Evolutionary conservation across 2,797 vertebrate genomes (phyloP).

Genomic region (Menidia menidia): DNA sequence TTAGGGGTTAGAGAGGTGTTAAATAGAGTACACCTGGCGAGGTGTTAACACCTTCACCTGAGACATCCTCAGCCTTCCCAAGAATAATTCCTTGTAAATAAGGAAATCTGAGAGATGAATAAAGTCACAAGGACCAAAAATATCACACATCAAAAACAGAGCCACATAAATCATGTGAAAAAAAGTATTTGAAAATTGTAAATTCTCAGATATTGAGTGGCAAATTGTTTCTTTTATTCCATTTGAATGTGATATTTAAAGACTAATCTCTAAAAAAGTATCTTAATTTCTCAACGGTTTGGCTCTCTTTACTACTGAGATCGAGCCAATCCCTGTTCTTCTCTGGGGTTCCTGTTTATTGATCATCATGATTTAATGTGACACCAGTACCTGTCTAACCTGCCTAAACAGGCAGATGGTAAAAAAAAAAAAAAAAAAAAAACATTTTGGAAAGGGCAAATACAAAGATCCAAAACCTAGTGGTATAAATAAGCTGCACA

Average conservation of each 20-base stretch:
- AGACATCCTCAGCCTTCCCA: slow-evolving; percentile 45
- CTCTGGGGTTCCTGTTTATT: slow-evolving; percentile 58
- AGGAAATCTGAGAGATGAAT: slow-evolving; percentile 3
- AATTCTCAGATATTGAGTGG: too few species aligned
- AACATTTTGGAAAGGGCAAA: slow-evolving; percentile 39
- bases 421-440: slow-evolving; percentile 28
- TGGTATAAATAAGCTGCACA: slow-evolving; percentile 10
- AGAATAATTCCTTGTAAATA: slow-evolving; percentile 36
- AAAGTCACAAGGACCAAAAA: not conserved
- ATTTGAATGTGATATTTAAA: not conserved
- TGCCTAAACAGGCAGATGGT: slow-evolving; percentile 38
- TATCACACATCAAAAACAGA: slow-evolving; percentile 2
- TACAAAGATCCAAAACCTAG: slow-evolving; percentile 20
- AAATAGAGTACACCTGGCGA: slow-evolving; percentile 78
- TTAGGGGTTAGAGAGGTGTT: slow-evolving; percentile 78
- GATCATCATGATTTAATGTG: slow-evolving; percentile 64
- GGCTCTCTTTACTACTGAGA: slow-evolving; percentile 51
- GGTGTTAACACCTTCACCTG: slow-evolving; percentile 77
- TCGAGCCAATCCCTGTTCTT: slow-evolving; percentile 40
- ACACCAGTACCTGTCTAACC: slow-evolving; percentile 59
- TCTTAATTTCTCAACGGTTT: slow-evolving; percentile 46
- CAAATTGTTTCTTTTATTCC: too few species aligned
- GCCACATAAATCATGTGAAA: slow-evolving; percentile 1
- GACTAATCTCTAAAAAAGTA: slow-evolving; percentile 40
- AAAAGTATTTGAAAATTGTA: too few species aligned